Conservation (phyloP, 2,888 invertebrate species). For the Phaedon cochleariae region DNA sequence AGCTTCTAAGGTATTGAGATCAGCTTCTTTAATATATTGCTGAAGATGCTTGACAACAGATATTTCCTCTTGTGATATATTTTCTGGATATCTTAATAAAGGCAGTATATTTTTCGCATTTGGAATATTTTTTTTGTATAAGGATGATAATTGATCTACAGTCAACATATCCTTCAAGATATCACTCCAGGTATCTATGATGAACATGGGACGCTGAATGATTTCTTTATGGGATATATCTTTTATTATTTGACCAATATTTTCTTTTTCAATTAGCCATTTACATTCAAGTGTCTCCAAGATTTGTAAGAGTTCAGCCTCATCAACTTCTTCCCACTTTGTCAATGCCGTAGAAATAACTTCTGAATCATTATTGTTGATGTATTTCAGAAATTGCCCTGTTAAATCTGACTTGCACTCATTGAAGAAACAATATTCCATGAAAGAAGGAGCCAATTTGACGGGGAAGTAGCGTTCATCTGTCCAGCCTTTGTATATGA, state of each 20-base stretch:
- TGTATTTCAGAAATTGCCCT: background rate
- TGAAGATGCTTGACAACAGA: no score
- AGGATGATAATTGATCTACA: background rate
- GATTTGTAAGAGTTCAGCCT: background rate
- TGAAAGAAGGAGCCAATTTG: constrained; percentile 5
- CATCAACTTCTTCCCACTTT: background rate
- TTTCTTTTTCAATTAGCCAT: no score
- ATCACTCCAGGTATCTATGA: constrained; percentile 8
- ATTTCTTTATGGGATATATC: background rate
- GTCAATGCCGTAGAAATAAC: background rate
- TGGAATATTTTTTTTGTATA: no score
- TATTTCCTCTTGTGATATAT: no score
- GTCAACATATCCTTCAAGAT: background rate
- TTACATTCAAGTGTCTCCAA: no score
- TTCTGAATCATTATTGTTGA: background rate
- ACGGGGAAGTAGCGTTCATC: constrained; percentile 5
- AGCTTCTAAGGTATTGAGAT: no score
- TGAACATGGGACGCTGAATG: constrained; percentile 5
- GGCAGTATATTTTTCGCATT: background rate
- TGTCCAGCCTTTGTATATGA: constrained; percentile 3
- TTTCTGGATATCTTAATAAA: background rate
- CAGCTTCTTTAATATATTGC: no score
- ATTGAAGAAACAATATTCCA: constrained; percentile 5
- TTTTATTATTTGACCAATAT: background rate
- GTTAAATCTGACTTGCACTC: background rate